These are phyloP conservation scores for Scaptomyza flava DNA, from an alignment of 2,888 invertebrate genomes.

Conservation along the genomic window DNA sequence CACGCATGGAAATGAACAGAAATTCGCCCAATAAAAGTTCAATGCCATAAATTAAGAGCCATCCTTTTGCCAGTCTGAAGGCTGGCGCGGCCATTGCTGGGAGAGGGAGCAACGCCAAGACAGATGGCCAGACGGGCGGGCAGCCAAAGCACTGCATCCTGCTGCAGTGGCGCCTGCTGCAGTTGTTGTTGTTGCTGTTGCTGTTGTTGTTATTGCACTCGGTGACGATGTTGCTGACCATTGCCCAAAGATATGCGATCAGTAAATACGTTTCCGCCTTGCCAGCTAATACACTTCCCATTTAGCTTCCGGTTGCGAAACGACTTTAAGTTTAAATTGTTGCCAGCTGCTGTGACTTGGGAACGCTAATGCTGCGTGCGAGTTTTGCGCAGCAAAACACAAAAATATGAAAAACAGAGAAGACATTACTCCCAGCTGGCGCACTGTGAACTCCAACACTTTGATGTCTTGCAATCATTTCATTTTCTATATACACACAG, in stretches of 20 bases:
- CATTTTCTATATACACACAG: constrained; percentile 49
- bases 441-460: constrained; percentile 73
- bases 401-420: constrained; percentile 49
- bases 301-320: constrained; percentile 72
- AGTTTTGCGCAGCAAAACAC: constrained; percentile 16
- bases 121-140: constrained; percentile 56
- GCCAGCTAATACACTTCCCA: constrained; percentile 83
- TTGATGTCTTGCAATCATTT: constrained; percentile 79
- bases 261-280: constrained; percentile 82
- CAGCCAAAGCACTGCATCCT: constrained; percentile 54
- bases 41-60: constrained; percentile 82
- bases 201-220: constrained; percentile 2
- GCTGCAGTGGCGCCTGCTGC: constrained; percentile 56
- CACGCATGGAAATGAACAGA: constrained; percentile 82
- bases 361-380: constrained; percentile 28
- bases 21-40: constrained; percentile 84
- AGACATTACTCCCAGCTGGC: constrained; percentile 81
- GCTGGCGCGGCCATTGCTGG: constrained; percentile 9
- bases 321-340: constrained; percentile 51
- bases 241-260: constrained; percentile 71
- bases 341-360: constrained; percentile 33
- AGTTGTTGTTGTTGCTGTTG: not conserved
- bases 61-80: constrained; percentile 45
- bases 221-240: constrained; percentile 40
- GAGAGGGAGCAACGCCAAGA: constrained; percentile 7